Evolutionary conservation across 2,888 invertebrate genomes (phyloP).

Genomic region (Nemotelus nigrinus): DNA sequence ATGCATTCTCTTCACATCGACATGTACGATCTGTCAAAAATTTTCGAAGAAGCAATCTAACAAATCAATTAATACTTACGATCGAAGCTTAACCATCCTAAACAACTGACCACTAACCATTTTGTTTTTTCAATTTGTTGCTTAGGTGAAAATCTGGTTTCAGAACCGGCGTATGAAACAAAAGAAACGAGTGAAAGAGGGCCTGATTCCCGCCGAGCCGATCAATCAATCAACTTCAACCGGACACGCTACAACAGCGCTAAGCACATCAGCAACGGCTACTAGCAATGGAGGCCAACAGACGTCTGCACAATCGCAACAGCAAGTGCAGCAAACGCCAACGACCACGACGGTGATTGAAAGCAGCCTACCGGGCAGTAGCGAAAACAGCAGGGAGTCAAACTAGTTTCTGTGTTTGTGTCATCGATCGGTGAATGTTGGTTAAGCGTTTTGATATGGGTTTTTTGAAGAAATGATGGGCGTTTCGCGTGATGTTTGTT

Average conservation of each 20-base stretch:
- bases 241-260: conserved; percentile 55
- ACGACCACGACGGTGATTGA: conserved; percentile 45
- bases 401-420: conserved; percentile 64
- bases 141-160: conserved; percentile 93
- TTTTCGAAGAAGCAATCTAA: conserved; percentile 65
- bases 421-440: conserved; percentile 38
- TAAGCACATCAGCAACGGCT: conserved; percentile 50
- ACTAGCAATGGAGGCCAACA: conserved; percentile 17
- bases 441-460: too few species aligned
- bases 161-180: conserved; percentile 99
- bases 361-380: conserved; percentile 66
- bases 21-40: neutral
- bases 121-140: conserved; percentile 20
- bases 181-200: conserved; percentile 96
- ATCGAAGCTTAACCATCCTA: neutral
- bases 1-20: neutral
- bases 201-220: conserved; percentile 75
- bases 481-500: too few species aligned
- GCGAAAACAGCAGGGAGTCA: conserved; percentile 79
- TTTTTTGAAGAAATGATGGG: too few species aligned
- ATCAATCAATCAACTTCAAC: conserved; percentile 66
- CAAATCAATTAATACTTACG: conserved; percentile 25
- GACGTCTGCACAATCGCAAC: conserved; percentile 50
- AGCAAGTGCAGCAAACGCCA: conserved; percentile 47
- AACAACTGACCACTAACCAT: neutral